phyloP scores from a whole-genome alignment of 1,140 invertebrate species.

The Drosophila setifemur region DNA sequence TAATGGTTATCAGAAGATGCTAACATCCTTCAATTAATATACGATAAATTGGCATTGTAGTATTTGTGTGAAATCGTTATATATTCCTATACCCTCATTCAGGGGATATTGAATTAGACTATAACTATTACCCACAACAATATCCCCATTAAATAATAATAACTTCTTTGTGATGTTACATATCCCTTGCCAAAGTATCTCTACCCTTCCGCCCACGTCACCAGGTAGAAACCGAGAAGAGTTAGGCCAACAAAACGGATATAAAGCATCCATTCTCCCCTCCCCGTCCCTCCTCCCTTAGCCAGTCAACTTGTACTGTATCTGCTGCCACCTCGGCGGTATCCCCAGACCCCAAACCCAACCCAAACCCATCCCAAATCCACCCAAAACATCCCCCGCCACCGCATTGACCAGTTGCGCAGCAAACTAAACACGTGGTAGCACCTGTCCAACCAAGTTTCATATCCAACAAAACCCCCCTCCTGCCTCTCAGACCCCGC shows the following conservation, averaged over 20 bases:
- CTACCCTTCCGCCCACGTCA: slow-evolving; percentile 7
- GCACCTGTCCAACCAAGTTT: slow-evolving; percentile 52
- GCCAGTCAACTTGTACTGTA: not conserved
- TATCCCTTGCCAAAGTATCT: not conserved
- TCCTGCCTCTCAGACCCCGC: not conserved
- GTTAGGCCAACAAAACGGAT: slow-evolving; percentile 34
- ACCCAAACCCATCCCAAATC: too few relatives aligned
- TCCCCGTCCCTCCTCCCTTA: not conserved
- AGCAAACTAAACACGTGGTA: slow-evolving; percentile 66
- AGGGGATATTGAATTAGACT: too few relatives aligned
- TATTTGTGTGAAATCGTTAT: too few relatives aligned
- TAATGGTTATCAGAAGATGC: too few relatives aligned
- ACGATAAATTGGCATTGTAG: too few relatives aligned
- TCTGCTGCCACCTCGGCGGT: slow-evolving; percentile 33
- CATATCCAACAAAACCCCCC: slow-evolving; percentile 1
- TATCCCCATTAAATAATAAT: not conserved
- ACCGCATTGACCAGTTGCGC: slow-evolving; percentile 56
- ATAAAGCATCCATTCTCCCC: slow-evolving; percentile 16
- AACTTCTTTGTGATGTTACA: not conserved
- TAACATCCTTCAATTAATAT: too few relatives aligned
- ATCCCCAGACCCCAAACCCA: slow-evolving; percentile 11
- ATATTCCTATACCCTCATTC: too few relatives aligned
- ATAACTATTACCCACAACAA: too few relatives aligned
- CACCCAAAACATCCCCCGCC: too few relatives aligned
- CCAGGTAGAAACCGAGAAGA: slow-evolving; percentile 29